phyloP scores from a whole-genome alignment of 2,888 invertebrate species.

The Reticulitermes lucifugus region DNA sequence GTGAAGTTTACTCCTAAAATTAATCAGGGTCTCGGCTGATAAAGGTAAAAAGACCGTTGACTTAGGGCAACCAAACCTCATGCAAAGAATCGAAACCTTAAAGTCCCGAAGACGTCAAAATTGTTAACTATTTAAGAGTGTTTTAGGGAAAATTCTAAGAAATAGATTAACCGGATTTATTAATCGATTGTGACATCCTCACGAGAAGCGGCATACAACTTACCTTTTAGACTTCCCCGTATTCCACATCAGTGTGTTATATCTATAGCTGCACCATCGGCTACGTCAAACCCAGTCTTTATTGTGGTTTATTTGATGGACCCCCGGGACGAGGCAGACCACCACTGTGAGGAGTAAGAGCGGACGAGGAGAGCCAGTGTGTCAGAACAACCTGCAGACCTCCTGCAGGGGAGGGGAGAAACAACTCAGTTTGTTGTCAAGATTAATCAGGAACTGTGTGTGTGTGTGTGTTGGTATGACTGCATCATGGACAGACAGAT shows the following conservation, averaged over 20 bases:
- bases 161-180: no score
- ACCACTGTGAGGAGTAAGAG: not conserved
- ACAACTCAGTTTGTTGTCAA: constrained; percentile 42
- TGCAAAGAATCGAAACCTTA: no score
- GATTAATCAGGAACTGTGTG: constrained; percentile 39
- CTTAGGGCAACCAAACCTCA: no score
- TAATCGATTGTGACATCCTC: no score
- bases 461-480: constrained; percentile 8
- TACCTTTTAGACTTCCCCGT: not conserved
- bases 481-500: not conserved
- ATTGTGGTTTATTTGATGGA: constrained; percentile 41
- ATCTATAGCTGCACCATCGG: not conserved
- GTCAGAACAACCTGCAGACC: constrained; percentile 45
- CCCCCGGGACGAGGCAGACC: constrained; percentile 15
- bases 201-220: no score
- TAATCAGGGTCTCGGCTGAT: no score
- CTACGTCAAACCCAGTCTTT: constrained; percentile 27
- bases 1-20: no score
- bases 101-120: no score
- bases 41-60: no score
- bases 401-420: constrained; percentile 11
- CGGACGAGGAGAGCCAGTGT: not conserved
- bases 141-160: no score
- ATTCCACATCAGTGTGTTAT: not conserved
- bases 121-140: no score